These are phyloP conservation scores for Drosophila mercatorum DNA, from an alignment of 2,888 invertebrate genomes.

Conservation along the genomic window DNA sequence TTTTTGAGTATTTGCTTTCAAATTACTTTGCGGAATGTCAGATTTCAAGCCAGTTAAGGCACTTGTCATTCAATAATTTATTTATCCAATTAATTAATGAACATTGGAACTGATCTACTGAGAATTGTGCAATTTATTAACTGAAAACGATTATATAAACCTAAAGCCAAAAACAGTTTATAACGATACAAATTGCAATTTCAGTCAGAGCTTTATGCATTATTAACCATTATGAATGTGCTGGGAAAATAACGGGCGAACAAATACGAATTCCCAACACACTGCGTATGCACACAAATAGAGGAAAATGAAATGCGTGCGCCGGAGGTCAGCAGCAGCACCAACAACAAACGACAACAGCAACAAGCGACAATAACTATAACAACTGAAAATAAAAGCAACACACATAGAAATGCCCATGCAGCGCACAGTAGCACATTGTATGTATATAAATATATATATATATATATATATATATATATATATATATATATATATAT, in stretches of 20 bases:
- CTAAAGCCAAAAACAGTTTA: constrained; percentile 25
- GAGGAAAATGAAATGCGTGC: constrained; percentile 52
- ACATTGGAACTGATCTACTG: neutral
- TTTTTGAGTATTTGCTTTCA: neutral
- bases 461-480: neutral
- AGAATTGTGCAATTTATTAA: constrained; percentile 27
- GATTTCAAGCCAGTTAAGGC: neutral
- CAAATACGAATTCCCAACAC: constrained; percentile 49
- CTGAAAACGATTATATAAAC: constrained; percentile 26
- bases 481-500: neutral
- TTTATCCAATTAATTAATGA: constrained; percentile 4
- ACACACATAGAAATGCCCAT: constrained; percentile 45
- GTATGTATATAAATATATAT: neutral
- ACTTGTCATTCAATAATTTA: neutral
- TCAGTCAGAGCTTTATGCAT: constrained; percentile 48
- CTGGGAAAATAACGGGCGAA: constrained; percentile 32
- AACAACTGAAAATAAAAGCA: constrained; percentile 61
- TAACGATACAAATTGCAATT: constrained; percentile 13
- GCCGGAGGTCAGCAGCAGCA: constrained; percentile 53
- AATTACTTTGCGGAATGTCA: neutral
- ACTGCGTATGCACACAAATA: constrained; percentile 41
- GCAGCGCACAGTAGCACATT: constrained; percentile 20
- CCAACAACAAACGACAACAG: constrained; percentile 19
- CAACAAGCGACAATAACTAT: constrained; percentile 20
- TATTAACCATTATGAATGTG: constrained; percentile 65